Evolutionary conservation across 2,113 vertebrate genomes (phyloP).

Genomic region (Eolophus roseicapilla): DNA sequence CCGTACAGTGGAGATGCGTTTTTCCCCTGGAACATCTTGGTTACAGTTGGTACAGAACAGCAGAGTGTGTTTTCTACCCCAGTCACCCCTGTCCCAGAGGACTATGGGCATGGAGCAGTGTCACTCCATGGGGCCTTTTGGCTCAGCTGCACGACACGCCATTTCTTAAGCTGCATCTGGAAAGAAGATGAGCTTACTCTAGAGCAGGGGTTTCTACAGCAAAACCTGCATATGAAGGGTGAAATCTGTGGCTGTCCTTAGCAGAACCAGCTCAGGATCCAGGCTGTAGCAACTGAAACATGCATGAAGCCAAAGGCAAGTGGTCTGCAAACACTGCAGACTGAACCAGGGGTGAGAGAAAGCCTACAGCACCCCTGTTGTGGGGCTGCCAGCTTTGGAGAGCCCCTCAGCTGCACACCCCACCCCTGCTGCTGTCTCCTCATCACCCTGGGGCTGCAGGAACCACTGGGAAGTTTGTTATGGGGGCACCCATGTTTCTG

Average conservation of each 20-base stretch:
- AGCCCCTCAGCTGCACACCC: background rate
- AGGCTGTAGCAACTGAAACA: background rate
- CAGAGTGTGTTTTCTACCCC: background rate
- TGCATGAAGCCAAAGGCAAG: background rate
- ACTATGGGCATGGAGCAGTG: background rate
- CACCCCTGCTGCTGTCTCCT: background rate
- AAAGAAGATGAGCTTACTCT: background rate
- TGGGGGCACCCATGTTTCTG: background rate
- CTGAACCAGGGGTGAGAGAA: background rate
- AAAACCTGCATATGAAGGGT: background rate
- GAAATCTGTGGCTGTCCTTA: background rate
- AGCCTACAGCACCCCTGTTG: background rate
- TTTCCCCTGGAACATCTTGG: background rate
- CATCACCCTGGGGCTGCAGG: background rate
- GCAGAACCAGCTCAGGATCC: background rate
- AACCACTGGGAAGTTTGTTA: background rate
- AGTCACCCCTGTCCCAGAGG: accelerated
- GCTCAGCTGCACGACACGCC: background rate
- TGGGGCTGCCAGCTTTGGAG: accelerated
- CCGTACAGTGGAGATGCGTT: accelerated
- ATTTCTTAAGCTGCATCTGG: background rate
- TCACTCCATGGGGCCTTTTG: background rate
- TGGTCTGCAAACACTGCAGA: background rate
- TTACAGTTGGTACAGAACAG: background rate
- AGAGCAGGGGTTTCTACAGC: background rate